phyloP scores from a whole-genome alignment of 1,140 invertebrate species.

The Eupeodes corollae region DNA sequence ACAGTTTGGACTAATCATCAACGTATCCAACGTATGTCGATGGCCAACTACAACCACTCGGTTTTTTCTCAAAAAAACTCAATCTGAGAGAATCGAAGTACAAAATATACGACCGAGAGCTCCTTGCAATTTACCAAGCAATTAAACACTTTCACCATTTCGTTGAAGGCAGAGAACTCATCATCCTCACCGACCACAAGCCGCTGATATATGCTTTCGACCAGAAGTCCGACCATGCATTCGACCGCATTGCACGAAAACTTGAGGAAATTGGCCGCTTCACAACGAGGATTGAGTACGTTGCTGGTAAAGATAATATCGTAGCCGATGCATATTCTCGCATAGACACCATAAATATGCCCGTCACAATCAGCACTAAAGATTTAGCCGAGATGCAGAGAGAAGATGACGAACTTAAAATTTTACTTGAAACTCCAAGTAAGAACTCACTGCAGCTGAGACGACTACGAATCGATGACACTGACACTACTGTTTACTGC shows the following conservation, averaged over 20 bases:
- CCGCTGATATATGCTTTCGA: slow-evolving; percentile 18
- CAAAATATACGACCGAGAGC: slow-evolving; percentile 32
- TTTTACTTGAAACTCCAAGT: not conserved
- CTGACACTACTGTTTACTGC: not conserved
- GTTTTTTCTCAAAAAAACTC: not conserved
- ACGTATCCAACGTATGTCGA: slow-evolving; percentile 9
- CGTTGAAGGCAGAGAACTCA: slow-evolving; percentile 23
- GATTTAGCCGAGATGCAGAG: slow-evolving; percentile 3
- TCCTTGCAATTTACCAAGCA: slow-evolving; percentile 23
- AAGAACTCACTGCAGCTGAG: slow-evolving; percentile 1
- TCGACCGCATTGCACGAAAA: slow-evolving; percentile 1
- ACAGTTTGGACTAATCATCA: slow-evolving; percentile 19
- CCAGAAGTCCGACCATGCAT: slow-evolving; percentile 12
- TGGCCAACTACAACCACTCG: not conserved
- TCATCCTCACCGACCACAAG: slow-evolving; percentile 26
- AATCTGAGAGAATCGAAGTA: slow-evolving; percentile 3
- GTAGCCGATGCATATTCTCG: slow-evolving; percentile 19
- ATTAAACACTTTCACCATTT: slow-evolving; percentile 24
- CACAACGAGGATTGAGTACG: slow-evolving; percentile 15
- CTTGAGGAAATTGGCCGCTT: slow-evolving; percentile 17
- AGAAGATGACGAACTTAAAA: not conserved
- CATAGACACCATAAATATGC: slow-evolving; percentile 7
- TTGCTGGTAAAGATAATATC: slow-evolving; percentile 17
- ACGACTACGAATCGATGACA: not conserved
- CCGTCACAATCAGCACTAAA: slow-evolving; percentile 10